Percentiles rank a stretch among this genome's conserved stretches.
phyloP scores from a whole-genome alignment of 2,113 vertebrate genomes.

The Mugil cephalus region DNA sequence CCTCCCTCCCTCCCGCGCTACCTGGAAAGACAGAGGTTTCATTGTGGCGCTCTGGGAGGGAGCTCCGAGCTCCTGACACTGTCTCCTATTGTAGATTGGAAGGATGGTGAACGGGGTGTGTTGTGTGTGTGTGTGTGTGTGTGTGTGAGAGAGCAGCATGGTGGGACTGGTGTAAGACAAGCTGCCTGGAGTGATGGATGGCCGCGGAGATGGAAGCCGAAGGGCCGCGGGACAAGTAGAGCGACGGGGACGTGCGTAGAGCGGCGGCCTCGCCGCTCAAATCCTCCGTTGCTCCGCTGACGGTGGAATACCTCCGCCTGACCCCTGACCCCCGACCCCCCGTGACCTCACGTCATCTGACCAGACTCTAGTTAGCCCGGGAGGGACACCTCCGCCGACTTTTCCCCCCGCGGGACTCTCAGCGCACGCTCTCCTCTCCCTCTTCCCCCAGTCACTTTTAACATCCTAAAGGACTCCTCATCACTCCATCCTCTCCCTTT shows the following conservation, averaged over 20 bases:
- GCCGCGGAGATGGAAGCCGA: conserved; percentile 13
- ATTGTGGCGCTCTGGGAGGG: conserved; percentile 68
- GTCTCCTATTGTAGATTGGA: conserved; percentile 71
- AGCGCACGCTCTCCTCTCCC: not conserved
- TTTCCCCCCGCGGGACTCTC: too few species aligned
- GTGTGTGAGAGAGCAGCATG: conserved; percentile 7
- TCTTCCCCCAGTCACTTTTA: conserved; percentile 7
- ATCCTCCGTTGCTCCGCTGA: conserved; percentile 60
- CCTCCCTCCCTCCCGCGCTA: conserved; percentile 48
- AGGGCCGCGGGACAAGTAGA: not conserved
- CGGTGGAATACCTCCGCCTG: conserved; percentile 70
- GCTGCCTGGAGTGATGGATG: conserved; percentile 43
- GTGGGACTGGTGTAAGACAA: conserved; percentile 50
- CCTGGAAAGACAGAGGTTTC: conserved; percentile 80
- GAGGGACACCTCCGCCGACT: conserved; percentile 26
- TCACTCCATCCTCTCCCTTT: conserved; percentile 22
- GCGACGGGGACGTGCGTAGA: conserved; percentile 1
- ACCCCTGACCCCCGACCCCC: conserved; percentile 72
- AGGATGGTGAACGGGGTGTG: conserved; percentile 27
- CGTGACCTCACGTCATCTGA: conserved; percentile 79
- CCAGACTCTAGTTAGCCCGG: conserved; percentile 66
- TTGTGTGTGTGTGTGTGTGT: conserved; percentile 26
- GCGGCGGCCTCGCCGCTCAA: conserved; percentile 1
- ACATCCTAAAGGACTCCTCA: conserved; percentile 18
- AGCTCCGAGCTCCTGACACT: conserved; percentile 67